Percentiles rank a stretch among this genome's conserved stretches.
Conservation (phyloP, 1,140 invertebrate genomes). For the Galendromus occidentalis region DNA sequence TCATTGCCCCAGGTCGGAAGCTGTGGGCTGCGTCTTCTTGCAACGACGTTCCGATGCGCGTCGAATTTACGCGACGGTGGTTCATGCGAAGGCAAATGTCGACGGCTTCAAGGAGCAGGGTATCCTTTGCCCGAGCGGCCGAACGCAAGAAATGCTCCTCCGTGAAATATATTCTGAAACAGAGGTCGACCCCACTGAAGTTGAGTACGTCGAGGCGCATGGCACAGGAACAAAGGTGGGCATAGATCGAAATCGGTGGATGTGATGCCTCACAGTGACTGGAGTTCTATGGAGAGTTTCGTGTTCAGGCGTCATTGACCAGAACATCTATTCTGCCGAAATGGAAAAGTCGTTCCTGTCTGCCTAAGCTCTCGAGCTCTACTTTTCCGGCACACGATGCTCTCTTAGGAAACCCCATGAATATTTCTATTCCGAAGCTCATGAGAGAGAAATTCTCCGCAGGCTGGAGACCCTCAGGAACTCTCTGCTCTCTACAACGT, state of each 20-base stretch:
- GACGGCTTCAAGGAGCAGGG: conserved; percentile 38
- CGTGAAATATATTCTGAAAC: conserved; percentile 60
- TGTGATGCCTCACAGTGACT: no score
- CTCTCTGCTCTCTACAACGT: conserved; percentile 58
- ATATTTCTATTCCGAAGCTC: no score
- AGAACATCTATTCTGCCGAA: no score
- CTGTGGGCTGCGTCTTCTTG: conserved; percentile 52
- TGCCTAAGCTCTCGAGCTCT: no score
- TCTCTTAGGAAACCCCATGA: no score
- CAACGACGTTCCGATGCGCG: conserved; percentile 52
- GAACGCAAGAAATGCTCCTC: conserved; percentile 61
- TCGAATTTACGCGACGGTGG: conserved; percentile 61
- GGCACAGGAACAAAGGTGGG: conserved; percentile 64
- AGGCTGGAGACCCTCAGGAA: conserved; percentile 50
- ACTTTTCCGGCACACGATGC: no score
- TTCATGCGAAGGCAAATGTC: conserved; percentile 37
- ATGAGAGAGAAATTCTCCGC: no score
- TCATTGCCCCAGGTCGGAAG: conserved; percentile 41
- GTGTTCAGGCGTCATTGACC: no score
- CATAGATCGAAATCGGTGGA: no score
- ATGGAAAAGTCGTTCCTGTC: no score
- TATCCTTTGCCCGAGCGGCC: conserved; percentile 16
- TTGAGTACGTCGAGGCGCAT: conserved; percentile 80
- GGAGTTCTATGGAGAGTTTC: no score
- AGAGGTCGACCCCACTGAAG: conserved; percentile 52